These are phyloP conservation scores for Diploscapter pachys DNA, from an alignment of 1,140 invertebrate species.

Conservation along the genomic window DNA sequence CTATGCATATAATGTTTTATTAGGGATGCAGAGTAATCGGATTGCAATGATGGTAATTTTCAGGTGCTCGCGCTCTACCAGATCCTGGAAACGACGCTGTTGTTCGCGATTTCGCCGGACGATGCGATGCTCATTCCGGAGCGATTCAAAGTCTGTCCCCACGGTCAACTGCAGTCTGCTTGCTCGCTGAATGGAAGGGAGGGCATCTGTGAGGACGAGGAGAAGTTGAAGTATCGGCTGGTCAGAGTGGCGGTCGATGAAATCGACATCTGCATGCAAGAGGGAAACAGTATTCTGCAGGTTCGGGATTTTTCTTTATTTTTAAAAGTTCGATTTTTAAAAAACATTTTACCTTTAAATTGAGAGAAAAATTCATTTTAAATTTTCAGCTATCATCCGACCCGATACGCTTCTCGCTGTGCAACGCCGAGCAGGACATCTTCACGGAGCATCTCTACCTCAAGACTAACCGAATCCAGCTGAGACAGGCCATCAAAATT, in stretches of 20 bases:
- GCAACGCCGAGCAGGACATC: constrained; percentile 43
- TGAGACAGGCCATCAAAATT: constrained; percentile 7
- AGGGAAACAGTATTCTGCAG: constrained; percentile 69
- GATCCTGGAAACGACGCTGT: constrained; percentile 80
- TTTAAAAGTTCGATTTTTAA: constrained; percentile 62
- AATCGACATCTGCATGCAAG: constrained; percentile 83
- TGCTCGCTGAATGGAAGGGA: constrained; percentile 63
- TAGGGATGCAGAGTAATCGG: too few relatives aligned
- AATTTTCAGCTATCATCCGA: not conserved
- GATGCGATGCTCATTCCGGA: constrained; percentile 78
- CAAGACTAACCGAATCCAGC: not conserved
- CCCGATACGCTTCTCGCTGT: constrained; percentile 39
- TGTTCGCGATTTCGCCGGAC: constrained; percentile 81
- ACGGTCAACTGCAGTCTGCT: constrained; percentile 73
- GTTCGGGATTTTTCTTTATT: constrained; percentile 6
- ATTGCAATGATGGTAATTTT: constrained; percentile 14
- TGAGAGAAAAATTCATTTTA: too few relatives aligned
- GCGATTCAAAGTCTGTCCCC: constrained; percentile 77
- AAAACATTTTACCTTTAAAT: constrained; percentile 74
- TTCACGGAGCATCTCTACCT: constrained; percentile 43
- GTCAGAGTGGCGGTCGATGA: constrained; percentile 83
- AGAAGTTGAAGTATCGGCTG: constrained; percentile 84
- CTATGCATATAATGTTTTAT: not conserved
- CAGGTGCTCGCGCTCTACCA: constrained; percentile 78
- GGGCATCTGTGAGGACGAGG: constrained; percentile 68